Evolutionary conservation across 2,797 vertebrate species (phyloP).

Genomic region (Stomatorhinus walkeri): DNA sequence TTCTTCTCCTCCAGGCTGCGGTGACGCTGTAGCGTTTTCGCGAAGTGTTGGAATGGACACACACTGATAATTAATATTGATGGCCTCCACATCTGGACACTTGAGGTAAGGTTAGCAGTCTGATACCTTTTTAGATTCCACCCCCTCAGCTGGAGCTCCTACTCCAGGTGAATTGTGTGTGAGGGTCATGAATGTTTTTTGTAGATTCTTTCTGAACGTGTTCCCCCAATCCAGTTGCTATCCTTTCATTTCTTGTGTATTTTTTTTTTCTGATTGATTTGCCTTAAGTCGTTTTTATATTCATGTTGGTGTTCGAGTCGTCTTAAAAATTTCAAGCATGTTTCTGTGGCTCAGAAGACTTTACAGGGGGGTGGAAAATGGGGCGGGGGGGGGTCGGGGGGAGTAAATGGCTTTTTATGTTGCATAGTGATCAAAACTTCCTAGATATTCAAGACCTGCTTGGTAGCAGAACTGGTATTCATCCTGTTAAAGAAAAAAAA

Average conservation of each 20-base stretch:
- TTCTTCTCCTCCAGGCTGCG: background rate
- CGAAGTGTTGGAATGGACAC: slow-evolving; percentile 49
- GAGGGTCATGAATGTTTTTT: slow-evolving; percentile 34
- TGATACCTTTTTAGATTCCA: slow-evolving; percentile 57
- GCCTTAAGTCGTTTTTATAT: slow-evolving; percentile 27
- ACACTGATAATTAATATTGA: slow-evolving; percentile 56
- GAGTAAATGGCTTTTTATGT: slow-evolving; percentile 92
- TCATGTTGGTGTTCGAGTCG: slow-evolving; percentile 22
- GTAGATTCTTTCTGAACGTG: slow-evolving; percentile 38
- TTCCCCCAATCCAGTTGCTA: slow-evolving; percentile 35
- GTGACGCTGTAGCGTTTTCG: slow-evolving; percentile 36
- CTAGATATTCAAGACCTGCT: slow-evolving; percentile 94
- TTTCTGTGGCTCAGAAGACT: slow-evolving; percentile 79
- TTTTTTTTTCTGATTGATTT: slow-evolving; percentile 28
- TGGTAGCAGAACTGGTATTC: slow-evolving; percentile 99
- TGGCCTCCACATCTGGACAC: slow-evolving; percentile 67
- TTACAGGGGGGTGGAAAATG: slow-evolving; percentile 54
- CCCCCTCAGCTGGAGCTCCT: slow-evolving; percentile 58
- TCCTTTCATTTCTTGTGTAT: slow-evolving; percentile 41
- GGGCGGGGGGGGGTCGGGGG: slow-evolving; percentile 35
- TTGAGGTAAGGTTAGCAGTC: slow-evolving; percentile 78
- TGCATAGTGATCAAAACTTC: slow-evolving; percentile 99
- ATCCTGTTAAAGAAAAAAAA: slow-evolving; percentile 60
- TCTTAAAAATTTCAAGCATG: slow-evolving; percentile 65
- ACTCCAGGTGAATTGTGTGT: slow-evolving; percentile 42